These are phyloP conservation scores for Drosophila macrothrix DNA, from an alignment of 2,888 invertebrate genomes.

Conservation along the genomic window DNA sequence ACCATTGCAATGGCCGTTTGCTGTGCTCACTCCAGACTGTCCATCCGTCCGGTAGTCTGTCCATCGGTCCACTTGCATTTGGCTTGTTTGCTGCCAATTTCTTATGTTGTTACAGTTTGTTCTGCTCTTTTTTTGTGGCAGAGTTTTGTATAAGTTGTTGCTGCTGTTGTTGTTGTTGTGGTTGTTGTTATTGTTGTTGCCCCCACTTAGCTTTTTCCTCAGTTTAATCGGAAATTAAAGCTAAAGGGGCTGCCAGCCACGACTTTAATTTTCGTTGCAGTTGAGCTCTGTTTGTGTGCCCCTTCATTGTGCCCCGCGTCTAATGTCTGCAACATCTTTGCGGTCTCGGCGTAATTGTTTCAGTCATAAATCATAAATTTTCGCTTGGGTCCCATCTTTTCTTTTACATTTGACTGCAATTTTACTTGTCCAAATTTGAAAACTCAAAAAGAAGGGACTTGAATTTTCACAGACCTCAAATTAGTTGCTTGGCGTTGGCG, in stretches of 20 bases:
- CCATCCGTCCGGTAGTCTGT: slow-evolving; percentile 10
- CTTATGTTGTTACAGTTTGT: slow-evolving; percentile 80
- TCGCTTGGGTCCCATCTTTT: slow-evolving; percentile 65
- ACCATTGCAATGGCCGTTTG: slow-evolving; percentile 76
- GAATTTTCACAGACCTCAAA: slow-evolving; percentile 56
- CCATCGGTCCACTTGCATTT: slow-evolving; percentile 55
- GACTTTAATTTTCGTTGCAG: slow-evolving; percentile 78
- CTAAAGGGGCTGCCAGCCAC: slow-evolving; percentile 77
- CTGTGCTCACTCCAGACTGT: slow-evolving; percentile 14
- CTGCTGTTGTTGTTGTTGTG: slow-evolving; percentile 34
- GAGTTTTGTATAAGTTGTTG: slow-evolving; percentile 38
- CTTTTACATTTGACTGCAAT: slow-evolving; percentile 67
- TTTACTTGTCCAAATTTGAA: slow-evolving; percentile 62
- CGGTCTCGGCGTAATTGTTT: slow-evolving; percentile 70
- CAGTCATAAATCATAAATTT: slow-evolving; percentile 77
- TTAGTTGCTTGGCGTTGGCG: slow-evolving; percentile 25
- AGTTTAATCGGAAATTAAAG: slow-evolving; percentile 81
- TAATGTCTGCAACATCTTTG: slow-evolving; percentile 76
- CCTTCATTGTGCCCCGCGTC: slow-evolving; percentile 26
- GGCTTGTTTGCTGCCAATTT: slow-evolving; percentile 80
- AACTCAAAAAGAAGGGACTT: slow-evolving; percentile 32
- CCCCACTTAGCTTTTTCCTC: slow-evolving; percentile 66
- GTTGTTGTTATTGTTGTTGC: slow-evolving; percentile 52
- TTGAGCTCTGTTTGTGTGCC: slow-evolving; percentile 36
- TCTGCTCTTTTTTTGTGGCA: slow-evolving; percentile 50